These are phyloP conservation scores for Plusia festucae DNA, from an alignment of 2,888 invertebrate species.

Conservation along the genomic window DNA sequence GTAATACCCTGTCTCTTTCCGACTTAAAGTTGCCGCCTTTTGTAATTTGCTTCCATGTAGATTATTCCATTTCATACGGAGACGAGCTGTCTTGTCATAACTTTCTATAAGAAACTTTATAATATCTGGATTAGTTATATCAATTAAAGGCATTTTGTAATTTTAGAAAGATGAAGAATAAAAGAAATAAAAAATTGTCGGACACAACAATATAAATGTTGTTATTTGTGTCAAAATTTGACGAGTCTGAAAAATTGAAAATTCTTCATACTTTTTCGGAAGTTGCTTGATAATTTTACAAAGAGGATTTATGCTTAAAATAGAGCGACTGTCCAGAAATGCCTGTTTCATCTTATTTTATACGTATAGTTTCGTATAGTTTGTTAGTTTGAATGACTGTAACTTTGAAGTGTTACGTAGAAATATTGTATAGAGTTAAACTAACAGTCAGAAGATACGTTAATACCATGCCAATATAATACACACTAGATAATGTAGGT, in stretches of 20 bases:
- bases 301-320: too few species aligned
- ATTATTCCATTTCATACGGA: conserved; percentile 71
- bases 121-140: conserved; percentile 68
- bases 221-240: background rate
- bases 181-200: background rate
- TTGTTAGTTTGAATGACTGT: too few species aligned
- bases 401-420: too few species aligned
- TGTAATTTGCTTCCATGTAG: conserved; percentile 59
- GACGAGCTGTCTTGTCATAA: conserved; percentile 69
- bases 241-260: background rate
- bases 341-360: too few species aligned
- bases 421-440: too few species aligned
- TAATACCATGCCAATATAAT: background rate
- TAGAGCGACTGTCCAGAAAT: too few species aligned
- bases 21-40: conserved; percentile 63
- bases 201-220: background rate
- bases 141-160: conserved; percentile 66
- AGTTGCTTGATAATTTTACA: too few species aligned
- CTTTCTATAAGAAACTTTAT: conserved; percentile 71
- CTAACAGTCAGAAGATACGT: too few species aligned
- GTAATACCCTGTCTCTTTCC: conserved; percentile 64
- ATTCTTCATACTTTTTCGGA: background rate
- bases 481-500: background rate
- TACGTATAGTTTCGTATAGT: too few species aligned
- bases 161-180: conserved; percentile 7